Evolutionary conservation across 2,888 invertebrate genomes (phyloP), one percentile per base, ranked within the genome.

Genomic region (Cartodere bifasciata): DNA sequence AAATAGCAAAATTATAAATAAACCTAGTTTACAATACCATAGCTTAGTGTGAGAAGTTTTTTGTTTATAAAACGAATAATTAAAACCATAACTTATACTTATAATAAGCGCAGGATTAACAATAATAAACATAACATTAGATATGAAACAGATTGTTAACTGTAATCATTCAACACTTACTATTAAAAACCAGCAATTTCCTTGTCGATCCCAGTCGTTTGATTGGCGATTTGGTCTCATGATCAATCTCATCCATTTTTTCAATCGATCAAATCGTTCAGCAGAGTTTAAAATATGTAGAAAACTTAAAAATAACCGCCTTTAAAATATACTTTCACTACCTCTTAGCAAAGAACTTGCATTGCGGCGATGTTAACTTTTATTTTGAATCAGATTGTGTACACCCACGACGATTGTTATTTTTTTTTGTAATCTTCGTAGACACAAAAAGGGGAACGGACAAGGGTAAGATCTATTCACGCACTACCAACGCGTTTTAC

Each of bases 151-250:
- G 6, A 22, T 7, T 10, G 7, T 20, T 9, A 20, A 15, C 9
- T 23, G 11, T 10, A n/a, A n/a, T 16, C 10, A 21, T 23, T 25
- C 28, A 33, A 29, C 35, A 75, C 81, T 79, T 56, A 82, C 82
- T 81, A 58, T 75, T 81, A 50, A 81, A 82, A 36, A 80, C 73
- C 24, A 82, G 69, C 41, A 83, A 67, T 62, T 83, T 83, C 55
- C 83, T 70, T 31, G 82, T 82, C 41, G 83, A 83, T 50, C 83
- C 83, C 41, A 83, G 71, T 37, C 83, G 67, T 58, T 77, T 77
- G 64, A 83, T 82, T 28, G 83, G 82, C 44, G 82, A 82, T 53
- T 79, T 79, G 42, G 77, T 67, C 62, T 80, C 79, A 55, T 71
- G 64, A 49, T 80, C 81, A 52, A 75, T 75, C 55, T 81, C 81